phyloP scores from a whole-genome alignment of 2,888 invertebrate genomes.

The Malthinus flaveolus region DNA sequence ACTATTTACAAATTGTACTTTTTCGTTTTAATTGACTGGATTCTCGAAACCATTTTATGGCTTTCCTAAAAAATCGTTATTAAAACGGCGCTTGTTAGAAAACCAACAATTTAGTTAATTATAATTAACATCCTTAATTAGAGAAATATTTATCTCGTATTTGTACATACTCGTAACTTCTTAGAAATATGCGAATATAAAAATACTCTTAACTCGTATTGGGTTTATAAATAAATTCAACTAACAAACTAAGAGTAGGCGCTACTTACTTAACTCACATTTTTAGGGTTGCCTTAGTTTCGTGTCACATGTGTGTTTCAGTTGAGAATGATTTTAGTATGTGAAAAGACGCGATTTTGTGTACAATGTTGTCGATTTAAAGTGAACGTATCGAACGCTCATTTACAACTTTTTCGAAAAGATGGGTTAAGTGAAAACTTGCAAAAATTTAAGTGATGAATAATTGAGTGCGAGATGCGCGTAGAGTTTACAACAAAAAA shows the following conservation, averaged over 20 bases:
- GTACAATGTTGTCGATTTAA: background rate
- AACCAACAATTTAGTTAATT: too few species aligned
- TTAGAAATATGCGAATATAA: too few species aligned
- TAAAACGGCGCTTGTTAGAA: too few species aligned
- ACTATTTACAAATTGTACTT: too few species aligned
- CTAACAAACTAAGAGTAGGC: constrained; percentile 27
- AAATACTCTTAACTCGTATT: too few species aligned
- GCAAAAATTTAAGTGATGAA: background rate
- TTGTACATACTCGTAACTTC: too few species aligned
- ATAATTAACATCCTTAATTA: too few species aligned
- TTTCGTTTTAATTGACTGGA: too few species aligned
- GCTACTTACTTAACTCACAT: constrained; percentile 24
- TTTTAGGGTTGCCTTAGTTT: constrained; percentile 27
- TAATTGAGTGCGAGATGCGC: constrained; percentile 29
- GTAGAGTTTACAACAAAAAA: constrained; percentile 10
- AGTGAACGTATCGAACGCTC: background rate
- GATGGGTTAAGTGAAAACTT: constrained; percentile 20
- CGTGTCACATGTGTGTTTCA: constrained; percentile 26
- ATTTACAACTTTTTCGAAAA: background rate
- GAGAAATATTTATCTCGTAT: too few species aligned
- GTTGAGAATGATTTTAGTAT: constrained; percentile 33
- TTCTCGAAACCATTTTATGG: too few species aligned
- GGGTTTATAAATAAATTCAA: constrained; percentile 35
- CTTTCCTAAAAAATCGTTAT: too few species aligned
- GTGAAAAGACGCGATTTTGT: constrained; percentile 19